These are phyloP conservation scores for Pseudonaja textilis DNA, from an alignment of 2,113 vertebrate species.

Conservation along the genomic window DNA sequence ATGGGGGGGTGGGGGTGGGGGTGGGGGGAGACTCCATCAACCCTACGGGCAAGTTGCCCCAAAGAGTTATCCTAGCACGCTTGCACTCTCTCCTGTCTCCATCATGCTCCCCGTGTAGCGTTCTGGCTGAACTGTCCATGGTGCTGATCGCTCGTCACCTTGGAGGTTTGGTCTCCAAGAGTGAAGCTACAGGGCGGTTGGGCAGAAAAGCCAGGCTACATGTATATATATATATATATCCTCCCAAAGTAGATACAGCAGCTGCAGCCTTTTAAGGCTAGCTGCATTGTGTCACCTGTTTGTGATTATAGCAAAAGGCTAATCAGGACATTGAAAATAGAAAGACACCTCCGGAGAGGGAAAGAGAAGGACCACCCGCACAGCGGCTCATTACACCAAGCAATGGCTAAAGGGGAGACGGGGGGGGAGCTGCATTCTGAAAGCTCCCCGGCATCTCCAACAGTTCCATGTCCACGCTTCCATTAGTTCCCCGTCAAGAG, in stretches of 20 bases:
- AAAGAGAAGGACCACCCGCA: slow-evolving; percentile 17
- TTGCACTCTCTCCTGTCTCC: neutral
- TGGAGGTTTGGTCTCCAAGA: neutral
- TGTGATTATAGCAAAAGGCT: slow-evolving; percentile 38
- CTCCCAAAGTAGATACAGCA: slow-evolving; percentile 55
- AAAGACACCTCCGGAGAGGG: slow-evolving; percentile 22
- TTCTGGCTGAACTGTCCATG: slow-evolving; percentile 71
- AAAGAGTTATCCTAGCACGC: slow-evolving; percentile 48
- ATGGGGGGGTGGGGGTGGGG: neutral
- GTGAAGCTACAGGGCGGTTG: slow-evolving; percentile 6
- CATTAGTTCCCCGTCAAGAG: slow-evolving; percentile 19
- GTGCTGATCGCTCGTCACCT: slow-evolving; percentile 49
- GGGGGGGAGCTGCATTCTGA: neutral
- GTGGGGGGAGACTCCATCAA: slow-evolving; percentile 13
- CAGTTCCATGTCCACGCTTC: neutral
- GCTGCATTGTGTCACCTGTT: slow-evolving; percentile 60
- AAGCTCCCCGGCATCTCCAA: neutral
- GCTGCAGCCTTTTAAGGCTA: slow-evolving; percentile 47
- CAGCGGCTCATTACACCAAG: slow-evolving; percentile 27
- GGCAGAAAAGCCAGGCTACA: slow-evolving; percentile 24
- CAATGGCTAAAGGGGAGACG: slow-evolving; percentile 47
- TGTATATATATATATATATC: neutral
- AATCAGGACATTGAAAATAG: slow-evolving; percentile 43
- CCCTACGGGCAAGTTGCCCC: slow-evolving; percentile 38
- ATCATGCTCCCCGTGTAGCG: slow-evolving; percentile 52